Evolutionary conservation across 2,113 vertebrate species (phyloP).

Genomic region (Talpa occidentalis): DNA sequence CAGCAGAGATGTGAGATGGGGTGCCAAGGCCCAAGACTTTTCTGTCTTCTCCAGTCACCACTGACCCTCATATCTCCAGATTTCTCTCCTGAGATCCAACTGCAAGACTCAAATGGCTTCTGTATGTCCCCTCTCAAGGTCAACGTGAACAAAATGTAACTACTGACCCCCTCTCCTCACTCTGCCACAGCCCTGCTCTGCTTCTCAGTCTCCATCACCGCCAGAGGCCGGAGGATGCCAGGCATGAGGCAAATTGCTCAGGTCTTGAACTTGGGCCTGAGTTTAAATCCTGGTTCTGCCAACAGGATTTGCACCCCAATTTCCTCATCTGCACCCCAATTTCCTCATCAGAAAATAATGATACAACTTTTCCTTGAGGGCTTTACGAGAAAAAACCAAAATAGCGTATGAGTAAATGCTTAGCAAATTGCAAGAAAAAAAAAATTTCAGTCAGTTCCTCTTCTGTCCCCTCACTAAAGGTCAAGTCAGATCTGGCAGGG

Average conservation of each 20-base stretch:
- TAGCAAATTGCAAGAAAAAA: not conserved
- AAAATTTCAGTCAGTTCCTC: not conserved
- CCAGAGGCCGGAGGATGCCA: not conserved
- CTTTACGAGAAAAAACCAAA: not conserved
- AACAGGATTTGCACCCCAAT: not conserved
- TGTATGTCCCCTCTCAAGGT: not conserved
- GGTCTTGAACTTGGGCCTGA: not conserved
- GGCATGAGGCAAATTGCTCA: not conserved
- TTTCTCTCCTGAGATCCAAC: not conserved
- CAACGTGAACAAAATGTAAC: not conserved
- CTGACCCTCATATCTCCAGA: not conserved
- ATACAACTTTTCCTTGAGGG: not conserved
- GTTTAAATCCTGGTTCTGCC: constrained; percentile 23
- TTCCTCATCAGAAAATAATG: not conserved
- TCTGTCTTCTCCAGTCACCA: not conserved
- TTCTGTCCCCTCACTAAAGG: not conserved
- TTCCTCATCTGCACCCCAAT: constrained; percentile 1
- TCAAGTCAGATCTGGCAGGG: not conserved
- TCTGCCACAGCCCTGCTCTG: not conserved
- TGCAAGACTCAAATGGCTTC: not conserved
- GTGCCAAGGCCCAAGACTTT: not conserved
- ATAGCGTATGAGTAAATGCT: not conserved
- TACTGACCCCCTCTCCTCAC: rapidly evolving
- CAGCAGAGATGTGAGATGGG: not conserved
- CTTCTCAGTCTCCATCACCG: not conserved